Evolutionary conservation across 2,888 invertebrate genomes (phyloP).

Genomic region (Aethes cnicana): DNA sequence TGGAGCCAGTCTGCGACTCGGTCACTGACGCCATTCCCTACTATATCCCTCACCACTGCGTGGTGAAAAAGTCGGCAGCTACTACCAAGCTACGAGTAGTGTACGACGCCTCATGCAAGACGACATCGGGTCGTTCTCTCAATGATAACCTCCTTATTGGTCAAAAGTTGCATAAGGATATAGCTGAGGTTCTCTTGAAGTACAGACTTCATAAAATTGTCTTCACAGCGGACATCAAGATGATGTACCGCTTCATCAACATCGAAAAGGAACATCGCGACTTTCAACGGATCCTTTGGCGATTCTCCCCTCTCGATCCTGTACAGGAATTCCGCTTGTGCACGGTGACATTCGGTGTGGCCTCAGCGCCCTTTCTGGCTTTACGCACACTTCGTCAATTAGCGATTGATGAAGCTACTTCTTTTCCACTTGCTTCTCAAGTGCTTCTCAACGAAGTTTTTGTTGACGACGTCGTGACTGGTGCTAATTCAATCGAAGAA

Average conservation of each 20-base stretch:
- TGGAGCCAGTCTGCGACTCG: neutral
- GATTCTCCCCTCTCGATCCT: slow-evolving; percentile 9
- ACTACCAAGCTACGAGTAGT: neutral
- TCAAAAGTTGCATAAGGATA: neutral
- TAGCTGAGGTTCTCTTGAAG: neutral
- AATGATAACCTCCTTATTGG: neutral
- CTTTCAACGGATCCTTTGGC: slow-evolving; percentile 3
- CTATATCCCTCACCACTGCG: slow-evolving; percentile 3
- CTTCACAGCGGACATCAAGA: neutral
- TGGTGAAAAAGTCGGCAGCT: neutral
- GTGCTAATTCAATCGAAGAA: neutral
- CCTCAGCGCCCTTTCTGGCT: slow-evolving; percentile 8
- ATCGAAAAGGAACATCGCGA: neutral
- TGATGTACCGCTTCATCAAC: neutral
- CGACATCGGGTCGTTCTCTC: neutral
- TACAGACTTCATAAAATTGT: slow-evolving; percentile 1
- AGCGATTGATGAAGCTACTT: neutral
- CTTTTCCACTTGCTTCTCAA: neutral
- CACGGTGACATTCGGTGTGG: slow-evolving; percentile 11
- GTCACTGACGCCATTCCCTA: neutral
- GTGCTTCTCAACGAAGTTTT: neutral
- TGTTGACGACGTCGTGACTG: no score
- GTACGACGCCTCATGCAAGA: neutral
- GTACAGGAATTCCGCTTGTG: slow-evolving; percentile 8
- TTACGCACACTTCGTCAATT: neutral